Evolutionary conservation across 1,140 invertebrate genomes (phyloP), one percentile per base, ranked within the genome.

Genomic region (Magallana gigas): DNA sequence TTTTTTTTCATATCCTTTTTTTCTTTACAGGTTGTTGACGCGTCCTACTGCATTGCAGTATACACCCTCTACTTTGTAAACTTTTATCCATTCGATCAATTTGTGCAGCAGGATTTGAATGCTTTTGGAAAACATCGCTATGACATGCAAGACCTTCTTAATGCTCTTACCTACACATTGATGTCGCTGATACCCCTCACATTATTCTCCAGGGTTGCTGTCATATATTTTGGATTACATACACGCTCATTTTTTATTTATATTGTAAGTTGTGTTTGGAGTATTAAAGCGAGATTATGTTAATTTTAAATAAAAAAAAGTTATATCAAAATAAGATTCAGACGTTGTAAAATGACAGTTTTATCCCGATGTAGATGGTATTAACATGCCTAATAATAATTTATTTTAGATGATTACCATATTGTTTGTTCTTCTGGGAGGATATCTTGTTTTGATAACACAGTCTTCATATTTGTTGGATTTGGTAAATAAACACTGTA

Each of bases 131-230:
- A 76, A 29, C 23, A 76, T 12, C 68, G 68, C 23, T 76, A 76
- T 76, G 68, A 76, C 6, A 76, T 76, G 68, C 68, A 76, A 12
- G 68, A 76, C 14, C 68, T 76, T 3, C 68, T 76, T 8, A 76
- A 76, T 36, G 68, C 68, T 9, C 23, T 76, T 8, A 29, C 68
- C 36, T 76, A 12, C 23, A 76, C 68, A 12, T 29, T 76, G 12
- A 76, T 76, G 68, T 29, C 68, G 23, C 5, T 76, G 8, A 76
- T 76, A 29, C 68, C 68, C 11, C 6, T 76, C 0, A 36, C 36
- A 5, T 29, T 76, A 76, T 76, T 18, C 14, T 76, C 36, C 18
- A 9, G 68, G 23, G 68, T 18, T 2, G 9, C 36, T 2, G 36
- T 76, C 11, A 18, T 76, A 8, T 36, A 3, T 8, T 12, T 12